Percentiles rank a stretch among this genome's conserved stretches.
Conservation (phyloP, 1,140 invertebrate species). For the Chironomus striatipennis region DNA sequence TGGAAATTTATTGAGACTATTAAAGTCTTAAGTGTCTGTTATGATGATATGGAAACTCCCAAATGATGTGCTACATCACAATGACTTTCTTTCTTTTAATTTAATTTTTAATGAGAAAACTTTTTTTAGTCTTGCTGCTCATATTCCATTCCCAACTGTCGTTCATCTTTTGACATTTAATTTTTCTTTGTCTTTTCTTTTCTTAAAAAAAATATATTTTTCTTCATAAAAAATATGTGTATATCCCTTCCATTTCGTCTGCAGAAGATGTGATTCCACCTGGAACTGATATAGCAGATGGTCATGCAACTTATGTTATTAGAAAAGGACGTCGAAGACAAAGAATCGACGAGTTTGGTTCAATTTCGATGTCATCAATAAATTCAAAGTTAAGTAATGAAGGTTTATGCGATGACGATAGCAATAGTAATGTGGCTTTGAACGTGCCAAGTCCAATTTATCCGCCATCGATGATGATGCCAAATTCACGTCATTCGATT, state of each 20-base stretch:
- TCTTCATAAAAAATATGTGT: too few species aligned
- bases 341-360: conserved; percentile 35
- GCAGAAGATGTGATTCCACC: conserved; percentile 40
- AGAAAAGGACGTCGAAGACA: conserved; percentile 53
- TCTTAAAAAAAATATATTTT: too few species aligned
- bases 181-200: too few species aligned
- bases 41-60: too few species aligned
- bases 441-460: neutral
- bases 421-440: neutral
- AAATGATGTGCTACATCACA: too few species aligned
- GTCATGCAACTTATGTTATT: conserved; percentile 63
- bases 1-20: neutral
- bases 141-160: neutral
- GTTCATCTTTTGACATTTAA: too few species aligned
- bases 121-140: neutral
- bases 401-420: neutral
- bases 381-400: conserved; percentile 45
- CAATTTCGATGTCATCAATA: conserved; percentile 46
- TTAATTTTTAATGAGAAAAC: neutral
- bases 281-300: conserved; percentile 43
- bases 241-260: conserved; percentile 38
- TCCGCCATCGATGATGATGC: conserved; percentile 39
- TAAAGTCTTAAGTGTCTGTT: neutral
- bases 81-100: neutral
- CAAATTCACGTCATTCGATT: conserved; percentile 51